phyloP scores from a whole-genome alignment of 2,888 invertebrate species.

The Platycheirus rosarum region DNA sequence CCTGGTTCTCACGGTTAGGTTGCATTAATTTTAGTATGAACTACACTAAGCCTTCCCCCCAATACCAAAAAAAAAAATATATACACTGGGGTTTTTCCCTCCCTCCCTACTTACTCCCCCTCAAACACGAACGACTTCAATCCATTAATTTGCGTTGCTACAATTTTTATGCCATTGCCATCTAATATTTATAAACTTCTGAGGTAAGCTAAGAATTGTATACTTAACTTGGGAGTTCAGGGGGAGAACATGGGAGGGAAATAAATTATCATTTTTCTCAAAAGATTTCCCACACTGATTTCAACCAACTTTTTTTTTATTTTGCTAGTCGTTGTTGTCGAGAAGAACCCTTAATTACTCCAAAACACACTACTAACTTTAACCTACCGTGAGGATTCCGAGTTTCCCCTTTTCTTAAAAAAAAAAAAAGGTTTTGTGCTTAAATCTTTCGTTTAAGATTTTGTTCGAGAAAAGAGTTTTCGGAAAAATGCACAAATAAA shows the following conservation, averaged over 20 bases:
- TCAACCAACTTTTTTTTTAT: conserved; percentile 43
- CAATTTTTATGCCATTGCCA: conserved; percentile 72
- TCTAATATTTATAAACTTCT: conserved; percentile 49
- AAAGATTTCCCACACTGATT: conserved; percentile 75
- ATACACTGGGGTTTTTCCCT: conserved; percentile 20
- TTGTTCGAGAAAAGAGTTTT: conserved; percentile 31
- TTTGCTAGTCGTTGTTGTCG: conserved; percentile 30
- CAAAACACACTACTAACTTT: conserved; percentile 57
- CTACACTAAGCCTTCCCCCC: conserved; percentile 32
- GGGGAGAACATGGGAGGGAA: conserved; percentile 26
- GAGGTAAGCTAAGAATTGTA: conserved; percentile 46
- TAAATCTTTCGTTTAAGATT: conserved; percentile 40
- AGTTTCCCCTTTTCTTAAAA: conserved; percentile 15
- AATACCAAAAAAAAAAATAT: conserved; percentile 17
- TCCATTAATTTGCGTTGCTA: conserved; percentile 71
- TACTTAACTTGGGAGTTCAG: conserved; percentile 1
- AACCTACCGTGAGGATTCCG: conserved; percentile 23
- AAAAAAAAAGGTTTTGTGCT: conserved; percentile 43
- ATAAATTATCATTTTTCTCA: conserved; percentile 64
- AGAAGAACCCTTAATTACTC: conserved; percentile 74
- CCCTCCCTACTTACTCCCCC: conserved; percentile 11
- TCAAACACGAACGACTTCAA: conserved; percentile 39
- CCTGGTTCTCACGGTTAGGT: conserved; percentile 54
- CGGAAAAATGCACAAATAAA: conserved; percentile 19
- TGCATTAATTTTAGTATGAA: conserved; percentile 62